These are phyloP conservation scores for Agrochola macilenta DNA, from an alignment of 2,888 invertebrate species.

Conservation along the genomic window DNA sequence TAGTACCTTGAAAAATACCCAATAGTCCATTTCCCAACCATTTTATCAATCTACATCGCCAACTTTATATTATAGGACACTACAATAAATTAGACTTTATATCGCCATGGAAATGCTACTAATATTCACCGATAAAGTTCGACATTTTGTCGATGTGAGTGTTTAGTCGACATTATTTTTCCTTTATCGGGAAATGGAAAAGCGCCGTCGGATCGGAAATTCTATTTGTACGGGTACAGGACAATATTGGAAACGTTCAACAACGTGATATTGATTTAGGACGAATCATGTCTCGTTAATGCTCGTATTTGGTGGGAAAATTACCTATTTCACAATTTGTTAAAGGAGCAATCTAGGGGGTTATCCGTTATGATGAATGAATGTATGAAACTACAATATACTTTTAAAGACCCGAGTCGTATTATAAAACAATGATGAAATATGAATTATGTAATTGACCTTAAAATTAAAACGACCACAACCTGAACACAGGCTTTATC, in stretches of 20 bases:
- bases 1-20: neutral
- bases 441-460: too few relatives aligned
- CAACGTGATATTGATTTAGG: conserved; percentile 56
- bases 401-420: too few relatives aligned
- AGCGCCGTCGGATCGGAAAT: conserved; percentile 54
- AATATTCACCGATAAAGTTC: conserved; percentile 12
- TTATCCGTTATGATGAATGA: neutral
- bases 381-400: too few relatives aligned
- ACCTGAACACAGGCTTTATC: too few relatives aligned
- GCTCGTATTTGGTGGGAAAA: conserved; percentile 15
- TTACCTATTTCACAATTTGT: conserved; percentile 8
- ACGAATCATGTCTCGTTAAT: conserved; percentile 47
- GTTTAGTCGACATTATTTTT: conserved; percentile 46
- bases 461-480: too few relatives aligned
- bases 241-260: conserved; percentile 39
- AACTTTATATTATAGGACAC: neutral
- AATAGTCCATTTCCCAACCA: neutral
- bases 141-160: conserved; percentile 28
- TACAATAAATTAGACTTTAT: conserved; percentile 3
- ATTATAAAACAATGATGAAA: too few relatives aligned
- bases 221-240: conserved; percentile 53
- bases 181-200: conserved; percentile 55
- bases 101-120: neutral
- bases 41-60: neutral
- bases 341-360: neutral